A percentile compares a stretch with the other conserved stretches of the same genome.
Evolutionary conservation across 35 echinoderm and acorn worm genomes (phyloP).

Genomic region (Hemicentrotus pulcherrimus): DNA sequence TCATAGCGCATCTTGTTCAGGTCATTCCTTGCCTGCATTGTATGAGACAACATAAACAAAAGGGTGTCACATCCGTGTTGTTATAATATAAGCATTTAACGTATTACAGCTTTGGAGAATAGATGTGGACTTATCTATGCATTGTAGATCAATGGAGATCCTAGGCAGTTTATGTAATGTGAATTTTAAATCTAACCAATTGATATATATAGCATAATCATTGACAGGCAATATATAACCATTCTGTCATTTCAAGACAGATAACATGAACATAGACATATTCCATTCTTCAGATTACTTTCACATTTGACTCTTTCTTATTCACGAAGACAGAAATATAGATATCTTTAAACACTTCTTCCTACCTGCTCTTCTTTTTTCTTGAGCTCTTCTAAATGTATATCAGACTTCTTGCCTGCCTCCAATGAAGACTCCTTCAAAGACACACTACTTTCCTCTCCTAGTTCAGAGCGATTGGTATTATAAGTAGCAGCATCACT

Average conservation of each 20-base stretch:
- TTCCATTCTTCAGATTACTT: background rate
- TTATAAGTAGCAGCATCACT: background rate
- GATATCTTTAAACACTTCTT: background rate
- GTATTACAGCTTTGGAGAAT: background rate
- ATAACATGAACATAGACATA: too few species aligned
- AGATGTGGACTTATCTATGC: background rate
- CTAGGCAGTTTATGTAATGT: too few species aligned
- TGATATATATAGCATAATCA: too few species aligned
- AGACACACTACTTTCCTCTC: background rate
- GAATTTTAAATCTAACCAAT: too few species aligned
- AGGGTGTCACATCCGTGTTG: background rate
- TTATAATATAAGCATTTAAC: constrained; percentile 22
- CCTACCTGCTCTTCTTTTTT: constrained; percentile 27
- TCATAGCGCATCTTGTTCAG: constrained; percentile 68
- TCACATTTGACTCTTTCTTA: background rate
- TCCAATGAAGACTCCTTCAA: background rate
- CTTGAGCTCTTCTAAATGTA: constrained; percentile 24
- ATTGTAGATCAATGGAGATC: background rate
- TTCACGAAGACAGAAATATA: background rate
- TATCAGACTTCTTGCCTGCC: background rate
- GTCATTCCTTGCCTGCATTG: constrained; percentile 55
- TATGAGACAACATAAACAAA: background rate
- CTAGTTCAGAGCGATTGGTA: background rate
- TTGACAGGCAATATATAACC: too few species aligned
- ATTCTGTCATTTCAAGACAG: too few species aligned